Evolutionary conservation across 2,888 invertebrate species (phyloP), one percentile per base, ranked within the genome.

Genomic region (Aelia acuminata): DNA sequence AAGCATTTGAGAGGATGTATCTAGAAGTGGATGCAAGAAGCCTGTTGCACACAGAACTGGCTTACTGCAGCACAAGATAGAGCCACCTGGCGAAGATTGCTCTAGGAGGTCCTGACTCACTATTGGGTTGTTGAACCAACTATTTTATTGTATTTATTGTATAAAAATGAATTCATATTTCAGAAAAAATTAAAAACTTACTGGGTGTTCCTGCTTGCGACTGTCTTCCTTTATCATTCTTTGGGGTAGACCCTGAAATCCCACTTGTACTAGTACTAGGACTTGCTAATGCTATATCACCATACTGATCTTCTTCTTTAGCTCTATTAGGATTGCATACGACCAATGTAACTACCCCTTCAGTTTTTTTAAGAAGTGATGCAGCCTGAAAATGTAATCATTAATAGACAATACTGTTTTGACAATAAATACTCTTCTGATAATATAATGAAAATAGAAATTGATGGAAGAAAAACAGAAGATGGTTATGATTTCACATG

Each of bases 311-410:
- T 80, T 93, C 92, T 13, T 95, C 94, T 90, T 95, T 94, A 91
- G 96, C 96, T 92, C 96, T 96, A 91, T 96, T 96, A 0, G 97
- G 96, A 92, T 96, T 97, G 91, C 97, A 96, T 22, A 97, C 96
- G 0, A 97, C 96, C 90, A 98, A 93, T 39, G 95, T 95, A 11
- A 98, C 96, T 22, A 97, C 94, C 20, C 98, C 98, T 92, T 98
- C 97, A 0, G 97, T 96, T 91, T 97, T 95, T 92, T 97, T 98
- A 88, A 98, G 92, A 91, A 97, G 94, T 47, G 95, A 95, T 84
- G 97, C 96, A 35, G 97, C 97, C 97, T 98, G 91, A 84, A 90
- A 92, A 90, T 75, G 26, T 57, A 26, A 57, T 26, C 39, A 80
- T 13, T 43, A 43, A 80, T 43, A 43, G 43, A 22, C 43, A 43